Evolutionary conservation across 2,113 vertebrate genomes (phyloP).

Genomic region (Upupa epops): DNA sequence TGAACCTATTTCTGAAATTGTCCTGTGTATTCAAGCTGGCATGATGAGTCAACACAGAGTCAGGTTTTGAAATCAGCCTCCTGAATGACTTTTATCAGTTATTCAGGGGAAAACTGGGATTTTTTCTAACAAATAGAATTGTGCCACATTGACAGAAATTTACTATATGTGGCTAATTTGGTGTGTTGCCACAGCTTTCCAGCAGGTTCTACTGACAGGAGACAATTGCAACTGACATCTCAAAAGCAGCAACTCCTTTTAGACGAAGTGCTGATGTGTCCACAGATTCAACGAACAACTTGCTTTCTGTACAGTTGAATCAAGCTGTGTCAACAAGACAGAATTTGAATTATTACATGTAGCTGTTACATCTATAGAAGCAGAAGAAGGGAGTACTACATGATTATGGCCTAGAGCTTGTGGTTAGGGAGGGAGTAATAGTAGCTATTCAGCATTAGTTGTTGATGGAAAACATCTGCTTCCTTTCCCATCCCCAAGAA

Average conservation of each 20-base stretch:
- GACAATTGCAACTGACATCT: not conserved
- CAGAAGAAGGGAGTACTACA: conserved; percentile 69
- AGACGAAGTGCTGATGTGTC: conserved; percentile 72
- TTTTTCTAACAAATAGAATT: not conserved
- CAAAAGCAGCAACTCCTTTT: conserved; percentile 47
- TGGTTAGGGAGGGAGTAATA: conserved; percentile 67
- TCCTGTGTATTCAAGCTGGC: not conserved
- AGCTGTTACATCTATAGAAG: conserved; percentile 64
- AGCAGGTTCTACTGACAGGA: not conserved
- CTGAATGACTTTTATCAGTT: not conserved
- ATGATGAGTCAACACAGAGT: not conserved
- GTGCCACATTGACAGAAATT: not conserved
- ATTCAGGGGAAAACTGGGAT: not conserved
- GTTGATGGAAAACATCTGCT: conserved; percentile 78
- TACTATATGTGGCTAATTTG: not conserved
- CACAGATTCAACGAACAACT: conserved; percentile 67
- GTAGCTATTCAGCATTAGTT: conserved; percentile 54
- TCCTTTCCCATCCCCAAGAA: conserved; percentile 47
- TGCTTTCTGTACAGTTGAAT: conserved; percentile 73
- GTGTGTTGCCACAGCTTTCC: not conserved
- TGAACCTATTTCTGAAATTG: not conserved
- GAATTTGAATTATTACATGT: conserved; percentile 74
- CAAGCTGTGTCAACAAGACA: conserved; percentile 77
- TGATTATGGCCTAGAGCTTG: conserved; percentile 67
- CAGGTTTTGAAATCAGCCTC: not conserved